Percentiles rank a stretch among this genome's conserved stretches.
Conservation (phyloP, 2,888 invertebrate genomes). For the Meloe dianella region DNA sequence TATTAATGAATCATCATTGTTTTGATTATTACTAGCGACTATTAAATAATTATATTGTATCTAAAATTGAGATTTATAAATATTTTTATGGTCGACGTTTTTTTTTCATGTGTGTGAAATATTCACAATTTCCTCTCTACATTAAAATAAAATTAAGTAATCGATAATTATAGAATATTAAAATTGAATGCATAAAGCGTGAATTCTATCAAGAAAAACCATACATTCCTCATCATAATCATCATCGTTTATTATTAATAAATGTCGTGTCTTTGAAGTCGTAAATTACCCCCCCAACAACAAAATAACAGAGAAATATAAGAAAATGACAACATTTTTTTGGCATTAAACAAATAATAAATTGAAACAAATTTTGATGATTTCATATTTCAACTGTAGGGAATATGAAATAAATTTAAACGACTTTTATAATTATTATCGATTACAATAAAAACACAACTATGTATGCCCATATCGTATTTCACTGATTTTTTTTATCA, state of each 20-base stretch:
- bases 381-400: neutral
- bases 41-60: neutral
- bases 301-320: too few species aligned
- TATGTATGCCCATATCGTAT: too few species aligned
- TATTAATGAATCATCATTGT: conserved; percentile 1
- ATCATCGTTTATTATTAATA: neutral
- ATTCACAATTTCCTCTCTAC: neutral
- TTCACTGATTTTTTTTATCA: too few species aligned
- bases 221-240: neutral
- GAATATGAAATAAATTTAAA: neutral
- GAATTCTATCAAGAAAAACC: neutral
- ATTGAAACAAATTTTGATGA: neutral
- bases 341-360: too few species aligned
- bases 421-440: too few species aligned
- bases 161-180: conserved; percentile 3
- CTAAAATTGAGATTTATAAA: neutral
- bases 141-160: neutral
- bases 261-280: neutral
- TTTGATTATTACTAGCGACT: neutral
- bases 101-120: neutral
- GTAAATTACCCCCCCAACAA: too few species aligned
- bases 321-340: too few species aligned
- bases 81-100: neutral
- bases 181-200: neutral
- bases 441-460: too few species aligned